These are phyloP conservation scores for Acronicta aceris DNA, from an alignment of 2,888 invertebrate species.

Conservation along the genomic window DNA sequence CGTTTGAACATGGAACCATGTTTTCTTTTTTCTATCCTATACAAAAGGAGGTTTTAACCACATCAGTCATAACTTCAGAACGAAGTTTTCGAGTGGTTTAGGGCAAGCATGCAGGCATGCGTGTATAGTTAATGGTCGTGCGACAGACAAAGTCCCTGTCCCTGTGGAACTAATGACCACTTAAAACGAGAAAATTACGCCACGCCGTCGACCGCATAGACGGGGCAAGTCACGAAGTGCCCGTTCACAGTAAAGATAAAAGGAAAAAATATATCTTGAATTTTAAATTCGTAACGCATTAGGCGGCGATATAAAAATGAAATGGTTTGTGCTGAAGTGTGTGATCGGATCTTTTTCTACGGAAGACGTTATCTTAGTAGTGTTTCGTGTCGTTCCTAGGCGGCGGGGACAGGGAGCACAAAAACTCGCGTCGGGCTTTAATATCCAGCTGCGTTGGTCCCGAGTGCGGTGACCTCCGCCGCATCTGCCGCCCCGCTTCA, in stretches of 20 bases:
- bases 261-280: constrained; percentile 56
- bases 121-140: constrained; percentile 80
- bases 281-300: constrained; percentile 64
- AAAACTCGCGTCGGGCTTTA: constrained; percentile 74
- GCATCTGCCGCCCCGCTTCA: constrained; percentile 77
- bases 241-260: constrained; percentile 65
- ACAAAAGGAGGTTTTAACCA: constrained; percentile 34
- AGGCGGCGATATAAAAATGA: constrained; percentile 50
- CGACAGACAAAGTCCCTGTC: constrained; percentile 80
- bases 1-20: constrained; percentile 30
- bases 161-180: constrained; percentile 86
- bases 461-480: constrained; percentile 82
- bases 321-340: constrained; percentile 31
- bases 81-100: constrained; percentile 61
- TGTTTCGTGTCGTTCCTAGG: constrained; percentile 62
- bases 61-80: constrained; percentile 58
- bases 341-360: constrained; percentile 44
- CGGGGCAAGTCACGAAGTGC: constrained; percentile 81
- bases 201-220: constrained; percentile 72
- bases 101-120: constrained; percentile 67
- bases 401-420: constrained; percentile 63
- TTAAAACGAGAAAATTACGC: constrained; percentile 84
- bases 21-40: constrained; percentile 31
- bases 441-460: constrained; percentile 77
- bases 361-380: constrained; percentile 57